Conservation (phyloP, 2,113 vertebrate species). For the Calyptomena viridis region DNA sequence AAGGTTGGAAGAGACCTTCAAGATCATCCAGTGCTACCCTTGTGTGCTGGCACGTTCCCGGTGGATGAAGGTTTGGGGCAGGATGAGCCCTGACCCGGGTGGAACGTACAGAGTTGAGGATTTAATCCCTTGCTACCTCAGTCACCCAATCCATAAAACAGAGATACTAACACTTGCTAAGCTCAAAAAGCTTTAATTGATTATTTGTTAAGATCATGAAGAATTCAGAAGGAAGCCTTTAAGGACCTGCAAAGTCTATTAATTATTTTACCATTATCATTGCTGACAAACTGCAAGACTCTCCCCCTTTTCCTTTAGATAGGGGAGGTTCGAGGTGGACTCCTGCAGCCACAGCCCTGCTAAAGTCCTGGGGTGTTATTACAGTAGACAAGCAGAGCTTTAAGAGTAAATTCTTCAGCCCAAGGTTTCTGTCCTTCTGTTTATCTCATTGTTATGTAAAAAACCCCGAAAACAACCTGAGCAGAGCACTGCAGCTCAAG, state of each 20-base stretch:
- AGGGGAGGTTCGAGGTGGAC: accelerated
- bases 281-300: neutral
- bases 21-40: neutral
- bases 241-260: neutral
- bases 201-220: slow-evolving; percentile 32
- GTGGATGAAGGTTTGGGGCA: neutral
- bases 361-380: neutral
- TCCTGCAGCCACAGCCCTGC: neutral
- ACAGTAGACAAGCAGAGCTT: neutral
- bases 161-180: neutral
- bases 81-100: neutral
- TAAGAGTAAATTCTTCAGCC: neutral
- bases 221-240: neutral
- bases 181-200: slow-evolving; percentile 13
- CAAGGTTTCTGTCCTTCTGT: neutral
- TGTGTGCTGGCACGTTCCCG: accelerated
- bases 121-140: neutral
- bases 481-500: neutral
- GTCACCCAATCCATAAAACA: neutral
- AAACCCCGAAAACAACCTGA: neutral
- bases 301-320: neutral
- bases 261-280: neutral
- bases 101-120: neutral
- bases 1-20: neutral
- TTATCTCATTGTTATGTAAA: neutral